Evolutionary conservation across 64 coral and sea anemone species (phyloP), one percentile per base, ranked within the genome.

Genomic region (Stichodactyla mertensii): DNA sequence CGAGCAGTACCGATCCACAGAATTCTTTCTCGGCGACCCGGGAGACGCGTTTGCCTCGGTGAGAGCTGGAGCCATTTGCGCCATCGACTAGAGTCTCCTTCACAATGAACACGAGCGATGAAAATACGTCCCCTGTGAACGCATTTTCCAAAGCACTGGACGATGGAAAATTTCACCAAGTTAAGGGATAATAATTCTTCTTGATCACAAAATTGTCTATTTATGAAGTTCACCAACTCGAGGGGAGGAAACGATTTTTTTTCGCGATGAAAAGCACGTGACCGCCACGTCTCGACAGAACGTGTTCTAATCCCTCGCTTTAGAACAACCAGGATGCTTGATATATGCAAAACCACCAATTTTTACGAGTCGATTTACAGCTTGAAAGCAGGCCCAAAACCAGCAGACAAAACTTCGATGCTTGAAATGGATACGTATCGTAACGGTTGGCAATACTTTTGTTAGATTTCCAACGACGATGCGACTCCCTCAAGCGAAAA

Each of bases 1-100:
- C 20, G 94, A 96, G 87, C 86, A 96, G 74, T 93, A 92, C 81
- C 94, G 94, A 96, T 96, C 94, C 88, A 96, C 88, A 87, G 94
- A 96, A 93, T 93, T 89, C 59, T 96, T 96, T 88, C 94, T 90
- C 64, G 94, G 91, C 86, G 94, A 96, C 92, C 91, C 94, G 86
- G 94, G 94, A 89, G 94, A 96, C 83, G 94, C 94, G 94, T 89
- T 96, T 87, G 94, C 94, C 91, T 96, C 94, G 91, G 94, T 96
- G 82, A 96, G 91, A 84, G 94, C 94, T 86, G 94, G 94, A 96
- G 94, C 94, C 94, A 96, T 96, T 93, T 96, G 94, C 91, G 94
- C 94, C 94, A 96, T 96, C 94, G 89, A 96, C 94, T 91, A 95
- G 89, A 89, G 83, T 92, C 91, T 86, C 89, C 89, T 93, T 92